A percentile compares a stretch with the other conserved stretches of the same genome.
Conservation (phyloP, 2,797 vertebrate species). For the Girardinus metallicus region DNA sequence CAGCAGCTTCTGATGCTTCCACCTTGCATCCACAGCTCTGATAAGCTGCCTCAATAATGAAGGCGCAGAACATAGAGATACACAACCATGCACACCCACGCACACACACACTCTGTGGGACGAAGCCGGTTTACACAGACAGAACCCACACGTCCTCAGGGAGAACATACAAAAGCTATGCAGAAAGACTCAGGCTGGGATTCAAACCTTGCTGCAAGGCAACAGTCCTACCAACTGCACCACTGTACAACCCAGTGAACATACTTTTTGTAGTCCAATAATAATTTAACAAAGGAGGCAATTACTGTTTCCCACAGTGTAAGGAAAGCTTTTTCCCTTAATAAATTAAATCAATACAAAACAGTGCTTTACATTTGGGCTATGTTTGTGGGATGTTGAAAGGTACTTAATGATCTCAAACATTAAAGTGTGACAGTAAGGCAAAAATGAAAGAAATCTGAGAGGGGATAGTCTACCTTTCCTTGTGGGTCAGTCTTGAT, state of each 20-base stretch:
- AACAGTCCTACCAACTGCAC: neutral
- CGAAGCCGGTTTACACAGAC: too few relatives aligned
- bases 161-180: neutral
- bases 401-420: neutral
- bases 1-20: too few relatives aligned
- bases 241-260: neutral
- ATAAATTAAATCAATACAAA: neutral
- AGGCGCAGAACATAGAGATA: too few relatives aligned
- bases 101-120: too few relatives aligned
- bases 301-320: neutral
- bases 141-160: too few relatives aligned
- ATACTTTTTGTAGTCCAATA: neutral
- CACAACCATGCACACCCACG: too few relatives aligned
- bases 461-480: slow-evolving; percentile 81
- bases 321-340: neutral
- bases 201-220: neutral
- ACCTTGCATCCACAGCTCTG: too few relatives aligned
- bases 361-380: neutral
- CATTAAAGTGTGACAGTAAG: neutral
- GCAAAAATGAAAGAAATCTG: neutral
- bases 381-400: neutral
- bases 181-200: neutral
- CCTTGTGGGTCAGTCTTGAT: slow-evolving; percentile 96
- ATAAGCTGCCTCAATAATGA: too few relatives aligned
- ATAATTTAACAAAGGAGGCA: neutral